phyloP scores from a whole-genome alignment of 2,113 vertebrate genomes.

The Nansenia antarctica region DNA sequence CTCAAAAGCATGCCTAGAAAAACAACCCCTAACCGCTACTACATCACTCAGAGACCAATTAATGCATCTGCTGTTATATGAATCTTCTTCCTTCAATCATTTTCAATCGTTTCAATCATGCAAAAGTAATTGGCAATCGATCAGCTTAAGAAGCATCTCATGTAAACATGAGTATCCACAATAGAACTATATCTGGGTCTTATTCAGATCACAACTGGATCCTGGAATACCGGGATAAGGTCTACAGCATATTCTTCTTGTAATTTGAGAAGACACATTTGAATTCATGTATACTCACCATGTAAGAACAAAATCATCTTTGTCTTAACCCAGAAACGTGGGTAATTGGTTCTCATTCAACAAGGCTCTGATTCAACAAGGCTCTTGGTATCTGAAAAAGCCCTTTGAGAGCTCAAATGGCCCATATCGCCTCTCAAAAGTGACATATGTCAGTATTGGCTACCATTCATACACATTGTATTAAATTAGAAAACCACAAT shows the following conservation, averaged over 20 bases:
- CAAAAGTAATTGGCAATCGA: constrained; percentile 43
- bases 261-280: background rate
- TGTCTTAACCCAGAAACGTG: background rate
- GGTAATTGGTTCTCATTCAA: too few relatives aligned
- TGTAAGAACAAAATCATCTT: background rate
- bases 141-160: constrained; percentile 34
- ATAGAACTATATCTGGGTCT: background rate
- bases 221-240: background rate
- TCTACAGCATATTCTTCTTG: background rate
- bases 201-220: background rate
- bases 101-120: constrained; percentile 45
- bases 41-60: constrained; percentile 55
- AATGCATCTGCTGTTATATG: constrained; percentile 33
- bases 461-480: constrained; percentile 7
- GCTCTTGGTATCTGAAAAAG: background rate
- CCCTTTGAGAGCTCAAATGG: background rate
- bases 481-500: constrained; percentile 15
- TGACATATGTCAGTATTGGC: background rate
- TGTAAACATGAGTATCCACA: background rate
- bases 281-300: background rate
- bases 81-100: constrained; percentile 40
- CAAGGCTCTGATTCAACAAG: background rate
- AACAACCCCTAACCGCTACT: constrained; percentile 54
- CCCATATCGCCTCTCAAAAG: background rate
- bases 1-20: constrained; percentile 61